A percentile compares a stretch with the other conserved stretches of the same genome.
Conservation (phyloP, 2,797 vertebrate genomes). For the Phyllotis vaccarum region DNA sequence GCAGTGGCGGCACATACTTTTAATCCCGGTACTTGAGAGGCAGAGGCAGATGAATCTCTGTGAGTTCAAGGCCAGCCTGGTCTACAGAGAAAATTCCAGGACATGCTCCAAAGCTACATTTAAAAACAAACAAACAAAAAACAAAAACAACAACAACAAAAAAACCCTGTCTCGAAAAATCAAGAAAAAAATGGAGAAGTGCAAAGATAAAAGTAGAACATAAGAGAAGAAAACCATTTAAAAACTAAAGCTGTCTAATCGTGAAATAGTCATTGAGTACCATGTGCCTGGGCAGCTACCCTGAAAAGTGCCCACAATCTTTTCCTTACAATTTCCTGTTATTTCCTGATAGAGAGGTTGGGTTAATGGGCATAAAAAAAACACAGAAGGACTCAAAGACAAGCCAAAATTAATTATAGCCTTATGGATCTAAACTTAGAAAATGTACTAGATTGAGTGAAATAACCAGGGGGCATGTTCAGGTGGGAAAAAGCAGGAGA, state of each 20-base stretch:
- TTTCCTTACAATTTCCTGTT: neutral
- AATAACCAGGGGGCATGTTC: slow-evolving; percentile 21
- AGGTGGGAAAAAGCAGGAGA: neutral
- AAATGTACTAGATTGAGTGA: slow-evolving; percentile 27
- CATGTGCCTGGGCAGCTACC: neutral
- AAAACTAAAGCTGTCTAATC: neutral
- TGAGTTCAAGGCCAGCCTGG: too few relatives aligned
- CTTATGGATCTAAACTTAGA: slow-evolving; percentile 63
- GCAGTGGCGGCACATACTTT: too few relatives aligned
- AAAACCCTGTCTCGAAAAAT: too few relatives aligned
- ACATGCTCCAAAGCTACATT: too few relatives aligned
- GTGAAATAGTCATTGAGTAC: neutral
- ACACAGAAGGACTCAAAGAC: slow-evolving; percentile 31
- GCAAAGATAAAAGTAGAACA: neutral
- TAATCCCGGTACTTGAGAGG: too few relatives aligned
- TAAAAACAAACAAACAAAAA: too few relatives aligned
- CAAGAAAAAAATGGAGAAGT: neutral
- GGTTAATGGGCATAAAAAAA: slow-evolving; percentile 27
- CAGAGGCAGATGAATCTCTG: too few relatives aligned
- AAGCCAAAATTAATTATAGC: slow-evolving; percentile 63
- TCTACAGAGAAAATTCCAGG: too few relatives aligned
- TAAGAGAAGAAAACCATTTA: neutral
- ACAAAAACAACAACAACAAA: too few relatives aligned
- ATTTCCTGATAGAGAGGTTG: neutral
- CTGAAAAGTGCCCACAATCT: neutral